Evolutionary conservation across 2,113 vertebrate genomes (phyloP).

Genomic region (Pseudorasbora parva): DNA sequence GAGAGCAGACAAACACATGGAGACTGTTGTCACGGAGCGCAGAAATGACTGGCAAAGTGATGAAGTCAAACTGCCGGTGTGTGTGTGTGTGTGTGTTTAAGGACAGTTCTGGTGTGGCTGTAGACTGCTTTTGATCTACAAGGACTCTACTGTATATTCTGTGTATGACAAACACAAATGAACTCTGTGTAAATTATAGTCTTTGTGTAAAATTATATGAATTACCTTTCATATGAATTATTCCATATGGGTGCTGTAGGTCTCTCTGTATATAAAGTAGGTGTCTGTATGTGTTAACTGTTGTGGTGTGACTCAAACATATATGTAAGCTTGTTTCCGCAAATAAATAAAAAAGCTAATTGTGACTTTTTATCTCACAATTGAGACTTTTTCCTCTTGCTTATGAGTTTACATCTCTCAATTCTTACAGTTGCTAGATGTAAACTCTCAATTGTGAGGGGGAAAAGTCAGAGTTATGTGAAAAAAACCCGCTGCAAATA

Average conservation of each 20-base stretch:
- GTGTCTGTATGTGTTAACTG: not conserved
- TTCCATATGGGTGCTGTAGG: not conserved
- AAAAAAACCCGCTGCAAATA: too few relatives aligned
- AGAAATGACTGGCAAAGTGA: slow-evolving; percentile 29
- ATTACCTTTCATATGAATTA: slow-evolving; percentile 30
- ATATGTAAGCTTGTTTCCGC: too few relatives aligned
- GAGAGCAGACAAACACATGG: slow-evolving; percentile 38
- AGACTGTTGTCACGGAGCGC: slow-evolving; percentile 25
- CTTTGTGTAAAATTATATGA: slow-evolving; percentile 27
- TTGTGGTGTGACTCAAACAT: not conserved
- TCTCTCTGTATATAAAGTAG: not conserved
- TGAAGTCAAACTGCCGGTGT: not conserved
- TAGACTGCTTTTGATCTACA: not conserved
- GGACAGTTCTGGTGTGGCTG: not conserved
- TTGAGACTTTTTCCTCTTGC: too few relatives aligned
- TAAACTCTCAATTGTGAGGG: too few relatives aligned
- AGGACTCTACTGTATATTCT: slow-evolving; percentile 30
- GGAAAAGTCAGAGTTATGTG: too few relatives aligned
- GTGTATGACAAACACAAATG: slow-evolving; percentile 6
- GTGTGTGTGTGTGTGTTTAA: not conserved
- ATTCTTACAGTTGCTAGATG: too few relatives aligned
- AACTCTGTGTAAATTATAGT: slow-evolving; percentile 35
- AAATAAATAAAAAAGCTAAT: too few relatives aligned
- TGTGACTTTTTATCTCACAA: too few relatives aligned
- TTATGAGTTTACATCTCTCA: too few relatives aligned